Percentiles rank a stretch among this genome's conserved stretches.
These are phyloP conservation scores for Euleptes europaea DNA, from an alignment of 2,113 vertebrate species.

Conservation along the genomic window DNA sequence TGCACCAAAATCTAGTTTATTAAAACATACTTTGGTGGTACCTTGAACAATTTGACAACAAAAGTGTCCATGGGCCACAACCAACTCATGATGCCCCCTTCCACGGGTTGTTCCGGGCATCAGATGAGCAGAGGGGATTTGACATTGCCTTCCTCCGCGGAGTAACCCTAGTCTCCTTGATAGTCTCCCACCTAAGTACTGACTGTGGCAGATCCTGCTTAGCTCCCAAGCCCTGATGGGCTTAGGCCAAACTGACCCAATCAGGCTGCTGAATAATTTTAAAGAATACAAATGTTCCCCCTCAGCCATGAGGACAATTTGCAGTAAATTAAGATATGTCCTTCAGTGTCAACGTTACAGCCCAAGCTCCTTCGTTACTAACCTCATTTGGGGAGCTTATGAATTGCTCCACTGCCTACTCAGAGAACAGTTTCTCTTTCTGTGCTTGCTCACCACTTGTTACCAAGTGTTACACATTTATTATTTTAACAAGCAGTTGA, in stretches of 20 bases:
- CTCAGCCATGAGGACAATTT: neutral
- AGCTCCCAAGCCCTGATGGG: no score
- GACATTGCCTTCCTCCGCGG: no score
- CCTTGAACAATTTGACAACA: neutral
- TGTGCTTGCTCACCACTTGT: neutral
- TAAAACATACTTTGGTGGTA: neutral
- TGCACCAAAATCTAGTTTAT: no score
- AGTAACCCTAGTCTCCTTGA: no score
- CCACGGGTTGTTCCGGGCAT: no score
- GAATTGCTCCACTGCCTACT: neutral
- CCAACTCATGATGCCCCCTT: no score
- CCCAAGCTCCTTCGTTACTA: neutral
- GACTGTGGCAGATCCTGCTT: no score
- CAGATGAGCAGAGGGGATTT: no score
- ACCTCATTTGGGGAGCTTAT: neutral
- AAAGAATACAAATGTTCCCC: neutral
- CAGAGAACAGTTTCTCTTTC: neutral
- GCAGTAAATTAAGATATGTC: neutral
- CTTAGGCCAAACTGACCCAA: no score
- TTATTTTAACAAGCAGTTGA: neutral
- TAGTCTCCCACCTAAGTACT: no score
- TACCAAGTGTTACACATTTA: neutral
- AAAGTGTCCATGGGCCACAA: no score
- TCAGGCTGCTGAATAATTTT: neutral
- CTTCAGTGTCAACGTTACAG: neutral